Percentiles rank a stretch among this genome's conserved stretches.
Conservation (phyloP, 2,888 invertebrate genomes). For the Cerastis rubricosa region DNA sequence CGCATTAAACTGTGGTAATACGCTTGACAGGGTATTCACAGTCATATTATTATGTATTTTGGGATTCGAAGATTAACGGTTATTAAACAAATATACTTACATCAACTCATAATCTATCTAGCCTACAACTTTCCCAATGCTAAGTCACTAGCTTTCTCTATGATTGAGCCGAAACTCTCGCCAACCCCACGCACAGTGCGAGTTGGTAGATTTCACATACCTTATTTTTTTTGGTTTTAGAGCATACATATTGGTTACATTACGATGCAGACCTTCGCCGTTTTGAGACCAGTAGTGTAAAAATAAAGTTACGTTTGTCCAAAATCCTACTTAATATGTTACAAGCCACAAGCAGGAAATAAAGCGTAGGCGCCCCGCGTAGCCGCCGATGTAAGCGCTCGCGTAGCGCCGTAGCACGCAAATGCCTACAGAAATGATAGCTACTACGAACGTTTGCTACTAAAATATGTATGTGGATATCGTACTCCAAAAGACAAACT, state of each 20-base stretch:
- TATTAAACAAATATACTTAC: neutral
- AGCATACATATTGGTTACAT: neutral
- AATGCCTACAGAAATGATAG: slow-evolving; percentile 32
- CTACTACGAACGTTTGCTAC: slow-evolving; percentile 18
- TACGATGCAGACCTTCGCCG: neutral
- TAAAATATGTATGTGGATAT: slow-evolving; percentile 26
- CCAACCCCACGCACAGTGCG: neutral
- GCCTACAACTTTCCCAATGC: neutral
- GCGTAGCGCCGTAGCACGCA: slow-evolving; percentile 45
- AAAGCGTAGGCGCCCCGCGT: slow-evolving; percentile 22
- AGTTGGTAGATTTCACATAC: neutral
- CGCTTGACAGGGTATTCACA: neutral
- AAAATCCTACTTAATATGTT: neutral
- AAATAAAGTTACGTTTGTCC: too few relatives aligned
- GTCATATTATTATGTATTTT: neutral
- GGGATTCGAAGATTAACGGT: neutral
- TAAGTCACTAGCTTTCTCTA: neutral
- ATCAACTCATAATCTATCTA: neutral
- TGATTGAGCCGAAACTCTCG: neutral
- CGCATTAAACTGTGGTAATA: neutral
- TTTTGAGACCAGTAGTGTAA: neutral
- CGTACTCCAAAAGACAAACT: slow-evolving; percentile 43
- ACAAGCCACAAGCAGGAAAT: slow-evolving; percentile 3
- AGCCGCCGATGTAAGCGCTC: slow-evolving; percentile 10
- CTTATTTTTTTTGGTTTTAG: neutral